Evolutionary conservation across 2,113 vertebrate genomes (phyloP), one percentile per base, ranked within the genome.

Genomic region (Percopsis transmontana): DNA sequence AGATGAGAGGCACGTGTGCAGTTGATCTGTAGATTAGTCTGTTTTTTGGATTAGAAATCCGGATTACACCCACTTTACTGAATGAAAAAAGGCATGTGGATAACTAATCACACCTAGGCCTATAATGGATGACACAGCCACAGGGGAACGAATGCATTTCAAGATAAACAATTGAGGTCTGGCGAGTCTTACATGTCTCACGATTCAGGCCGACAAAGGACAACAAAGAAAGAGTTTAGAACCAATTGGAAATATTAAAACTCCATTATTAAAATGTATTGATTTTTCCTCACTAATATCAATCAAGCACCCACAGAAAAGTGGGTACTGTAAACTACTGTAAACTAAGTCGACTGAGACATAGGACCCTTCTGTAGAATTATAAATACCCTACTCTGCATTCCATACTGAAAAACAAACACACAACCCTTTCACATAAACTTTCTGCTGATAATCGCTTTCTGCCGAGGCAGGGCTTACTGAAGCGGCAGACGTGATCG

Each of bases 1-100:
- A 57, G 42, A 74, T 41, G 42, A 74, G 57, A 8, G 47, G 33
- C 2, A 50, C 56, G 58, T 65, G 61, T 57, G 23, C 58, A 59
- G 58, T 88, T 87, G 81, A 89, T 85, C 85, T 68, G 53, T 62
- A 81, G 86, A 87, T 90, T 90, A 89, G 83, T 90, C 87, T 89
- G 83, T 66, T 55, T 45, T 64, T 39, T 80, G 83, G 89, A 90
- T 89, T 90, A 89, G 66, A 40, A 67, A 56, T 62, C 58, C 64
- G 79, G 83, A 88, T 86, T 83, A 81, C 57, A 19, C 73, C 75
- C 53, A 53, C 19, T 0, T 70, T 76, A 81, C 74, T 79, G 56
- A 77, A 86, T 82, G 77, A 86, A 41, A 66, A 72, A 73, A 67
- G 66, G 42, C 40, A 53, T 24, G 0, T 16, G 14, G 41, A 62